Evolutionary conservation across 2,888 invertebrate genomes (phyloP).

Genomic region (Chouioia cunea): DNA sequence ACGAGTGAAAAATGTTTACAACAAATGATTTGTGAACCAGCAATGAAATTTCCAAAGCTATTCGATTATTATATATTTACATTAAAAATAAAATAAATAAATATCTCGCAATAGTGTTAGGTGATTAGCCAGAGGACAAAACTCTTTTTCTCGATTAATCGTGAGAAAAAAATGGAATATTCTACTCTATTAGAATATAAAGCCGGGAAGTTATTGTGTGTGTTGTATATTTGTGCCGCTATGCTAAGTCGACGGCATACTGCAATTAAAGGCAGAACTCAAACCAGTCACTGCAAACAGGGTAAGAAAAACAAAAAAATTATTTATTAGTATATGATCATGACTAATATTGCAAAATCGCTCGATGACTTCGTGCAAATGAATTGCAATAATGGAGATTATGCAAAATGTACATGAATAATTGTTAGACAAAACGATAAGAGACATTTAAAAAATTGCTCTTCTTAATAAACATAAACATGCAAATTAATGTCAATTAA

Average conservation of each 20-base stretch:
- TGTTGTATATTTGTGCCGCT: slow-evolving; percentile 25
- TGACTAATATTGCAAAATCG: not conserved
- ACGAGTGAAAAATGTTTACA: slow-evolving; percentile 18
- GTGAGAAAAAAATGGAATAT: slow-evolving; percentile 13
- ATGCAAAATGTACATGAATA: not conserved
- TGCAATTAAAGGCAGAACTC: slow-evolving; percentile 67
- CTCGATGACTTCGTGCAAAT: slow-evolving; percentile 20
- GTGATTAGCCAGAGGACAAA: slow-evolving; percentile 15
- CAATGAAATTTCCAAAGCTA: not conserved
- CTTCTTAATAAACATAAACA: not conserved
- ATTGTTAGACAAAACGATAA: too few relatives aligned
- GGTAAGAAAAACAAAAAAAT: slow-evolving; percentile 38
- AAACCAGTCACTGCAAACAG: slow-evolving; percentile 67
- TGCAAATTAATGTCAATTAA: too few relatives aligned
- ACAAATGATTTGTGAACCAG: not conserved
- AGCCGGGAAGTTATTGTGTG: slow-evolving; percentile 30
- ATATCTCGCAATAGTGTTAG: slow-evolving; percentile 21
- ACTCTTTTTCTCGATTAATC: slow-evolving; percentile 16
- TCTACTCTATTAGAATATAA: slow-evolving; percentile 37
- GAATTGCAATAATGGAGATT: not conserved
- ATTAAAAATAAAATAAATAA: slow-evolving; percentile 21
- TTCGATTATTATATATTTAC: slow-evolving; percentile 13
- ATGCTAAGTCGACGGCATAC: slow-evolving; percentile 61
- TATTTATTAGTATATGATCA: slow-evolving; percentile 21
- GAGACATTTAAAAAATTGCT: not conserved